Evolutionary conservation across 2,888 invertebrate species (phyloP).

Genomic region (Saturnia japonica): DNA sequence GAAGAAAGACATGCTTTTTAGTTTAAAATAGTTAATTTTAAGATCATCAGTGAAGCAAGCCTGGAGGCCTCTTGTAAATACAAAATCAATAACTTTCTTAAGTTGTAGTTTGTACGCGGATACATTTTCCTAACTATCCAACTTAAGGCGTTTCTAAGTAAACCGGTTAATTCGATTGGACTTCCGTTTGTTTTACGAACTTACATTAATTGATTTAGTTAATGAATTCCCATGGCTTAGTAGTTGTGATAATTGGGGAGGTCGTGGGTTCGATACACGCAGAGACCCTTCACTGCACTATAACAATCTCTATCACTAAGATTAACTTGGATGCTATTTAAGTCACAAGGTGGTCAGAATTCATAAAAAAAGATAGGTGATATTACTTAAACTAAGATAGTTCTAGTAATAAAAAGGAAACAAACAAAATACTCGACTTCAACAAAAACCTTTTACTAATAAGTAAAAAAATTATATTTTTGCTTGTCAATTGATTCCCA

Average conservation of each 20-base stretch:
- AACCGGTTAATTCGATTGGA: conserved; percentile 12
- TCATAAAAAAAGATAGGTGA: too few relatives aligned
- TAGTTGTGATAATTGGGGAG: background rate
- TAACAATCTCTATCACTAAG: too few relatives aligned
- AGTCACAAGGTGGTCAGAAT: too few relatives aligned
- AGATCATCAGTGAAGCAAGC: background rate
- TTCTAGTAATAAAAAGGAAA: too few relatives aligned
- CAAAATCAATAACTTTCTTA: conserved; percentile 1
- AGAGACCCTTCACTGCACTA: too few relatives aligned
- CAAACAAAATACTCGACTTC: too few relatives aligned
- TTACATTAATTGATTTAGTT: conserved; percentile 19
- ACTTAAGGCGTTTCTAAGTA: conserved; percentile 8
- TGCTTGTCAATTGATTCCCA: too few relatives aligned
- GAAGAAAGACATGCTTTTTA: too few relatives aligned
- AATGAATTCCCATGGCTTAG: background rate
- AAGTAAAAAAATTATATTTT: too few relatives aligned
- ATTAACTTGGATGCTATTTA: too few relatives aligned
- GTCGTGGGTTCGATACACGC: background rate
- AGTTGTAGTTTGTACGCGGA: background rate
- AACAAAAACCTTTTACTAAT: too few relatives aligned
- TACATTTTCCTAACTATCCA: conserved; percentile 13
- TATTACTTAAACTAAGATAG: too few relatives aligned
- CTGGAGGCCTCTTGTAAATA: background rate
- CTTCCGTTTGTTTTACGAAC: conserved; percentile 13
- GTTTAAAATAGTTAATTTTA: background rate